Conservation (phyloP, 2,797 vertebrate species). For the Centropyge bicolor region DNA sequence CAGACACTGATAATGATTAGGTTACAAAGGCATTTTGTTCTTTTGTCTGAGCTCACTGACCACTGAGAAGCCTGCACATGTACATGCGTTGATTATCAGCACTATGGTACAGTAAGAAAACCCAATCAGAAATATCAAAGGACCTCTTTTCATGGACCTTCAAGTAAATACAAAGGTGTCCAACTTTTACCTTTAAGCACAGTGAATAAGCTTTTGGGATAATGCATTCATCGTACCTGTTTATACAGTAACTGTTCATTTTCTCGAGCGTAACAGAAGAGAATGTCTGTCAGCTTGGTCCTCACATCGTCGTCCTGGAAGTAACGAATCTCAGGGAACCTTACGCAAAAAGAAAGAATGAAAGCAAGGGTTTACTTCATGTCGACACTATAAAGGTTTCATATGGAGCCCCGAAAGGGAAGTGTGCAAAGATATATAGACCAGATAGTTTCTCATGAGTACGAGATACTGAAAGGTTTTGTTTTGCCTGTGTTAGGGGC, state of each 20-base stretch:
- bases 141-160: background rate
- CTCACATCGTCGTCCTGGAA: slow-evolving; percentile 97
- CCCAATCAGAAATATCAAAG: background rate
- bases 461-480: too few relatives aligned
- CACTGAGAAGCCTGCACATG: background rate
- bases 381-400: background rate
- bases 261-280: slow-evolving; percentile 98
- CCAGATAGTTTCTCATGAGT: too few relatives aligned
- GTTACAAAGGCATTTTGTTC: slow-evolving; percentile 61
- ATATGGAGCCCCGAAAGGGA: too few relatives aligned
- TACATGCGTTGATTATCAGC: background rate
- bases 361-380: background rate
- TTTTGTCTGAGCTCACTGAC: slow-evolving; percentile 33
- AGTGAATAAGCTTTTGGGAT: background rate
- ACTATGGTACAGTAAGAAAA: background rate
- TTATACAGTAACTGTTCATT: slow-evolving; percentile 99
- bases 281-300: slow-evolving; percentile 97
- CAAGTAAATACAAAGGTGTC: background rate
- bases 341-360: slow-evolving; percentile 59
- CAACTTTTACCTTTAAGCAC: background rate
- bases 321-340: slow-evolving; percentile 99
- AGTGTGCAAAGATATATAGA: too few relatives aligned
- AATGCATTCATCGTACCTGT: slow-evolving; percentile 86
- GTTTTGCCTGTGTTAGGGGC: too few relatives aligned
- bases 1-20: slow-evolving; percentile 62